These are phyloP conservation scores for Calycopis cecrops DNA, from an alignment of 1,140 invertebrate genomes.

Conservation along the genomic window DNA sequence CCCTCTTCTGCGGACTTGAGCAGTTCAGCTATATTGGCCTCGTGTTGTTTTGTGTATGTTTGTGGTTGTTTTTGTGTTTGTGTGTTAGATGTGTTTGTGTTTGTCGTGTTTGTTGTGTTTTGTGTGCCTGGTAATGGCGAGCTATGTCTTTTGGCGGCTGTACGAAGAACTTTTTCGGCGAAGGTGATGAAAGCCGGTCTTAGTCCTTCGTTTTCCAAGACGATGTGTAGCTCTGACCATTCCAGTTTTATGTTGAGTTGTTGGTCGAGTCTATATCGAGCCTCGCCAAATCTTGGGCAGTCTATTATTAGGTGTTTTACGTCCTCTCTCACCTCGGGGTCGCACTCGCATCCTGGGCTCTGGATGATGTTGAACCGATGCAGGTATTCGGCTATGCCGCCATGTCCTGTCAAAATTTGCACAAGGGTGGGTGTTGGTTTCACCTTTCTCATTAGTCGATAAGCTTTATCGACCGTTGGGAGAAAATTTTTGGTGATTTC, in stretches of 20 bases:
- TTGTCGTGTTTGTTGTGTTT: no score
- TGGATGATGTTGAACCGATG: constrained; percentile 26
- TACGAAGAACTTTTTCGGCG: neutral
- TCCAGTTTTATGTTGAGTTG: neutral
- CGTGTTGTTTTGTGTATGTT: no score
- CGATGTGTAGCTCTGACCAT: neutral
- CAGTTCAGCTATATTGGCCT: no score
- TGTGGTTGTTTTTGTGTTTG: no score
- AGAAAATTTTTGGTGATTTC: constrained; percentile 25
- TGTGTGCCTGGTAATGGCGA: no score
- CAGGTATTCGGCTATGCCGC: constrained; percentile 25
- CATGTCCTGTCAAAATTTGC: constrained; percentile 30
- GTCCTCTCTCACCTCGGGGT: constrained; percentile 7
- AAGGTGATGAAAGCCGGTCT: neutral
- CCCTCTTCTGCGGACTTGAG: no score
- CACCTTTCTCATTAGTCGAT: constrained; percentile 15
- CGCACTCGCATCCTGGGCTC: constrained; percentile 25
- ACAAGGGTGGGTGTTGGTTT: constrained; percentile 8
- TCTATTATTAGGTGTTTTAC: constrained; percentile 18
- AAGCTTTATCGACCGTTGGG: constrained; percentile 21
- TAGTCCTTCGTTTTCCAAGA: neutral
- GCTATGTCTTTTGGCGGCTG: neutral
- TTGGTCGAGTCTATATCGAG: neutral
- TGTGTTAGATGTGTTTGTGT: no score
- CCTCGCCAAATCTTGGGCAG: constrained; percentile 16